A percentile compares a stretch with the other conserved stretches of the same genome.
These are phyloP conservation scores for Pseudococcus jackbeardsleyi DNA, from an alignment of 2,888 invertebrate genomes.

Conservation along the genomic window DNA sequence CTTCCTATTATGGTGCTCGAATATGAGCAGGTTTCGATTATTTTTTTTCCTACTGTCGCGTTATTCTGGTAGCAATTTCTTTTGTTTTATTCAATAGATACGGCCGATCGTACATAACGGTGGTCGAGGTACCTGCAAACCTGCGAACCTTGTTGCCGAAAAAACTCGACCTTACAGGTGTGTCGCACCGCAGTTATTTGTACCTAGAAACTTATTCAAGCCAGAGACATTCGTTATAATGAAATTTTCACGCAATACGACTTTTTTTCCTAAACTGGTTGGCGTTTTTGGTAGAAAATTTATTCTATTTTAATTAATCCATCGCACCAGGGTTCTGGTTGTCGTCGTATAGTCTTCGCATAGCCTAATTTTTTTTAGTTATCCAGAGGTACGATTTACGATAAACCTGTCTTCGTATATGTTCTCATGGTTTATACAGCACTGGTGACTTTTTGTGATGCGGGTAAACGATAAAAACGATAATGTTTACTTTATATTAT, in stretches of 20 bases:
- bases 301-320: conserved; percentile 37
- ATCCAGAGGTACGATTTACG: not conserved
- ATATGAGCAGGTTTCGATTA: conserved; percentile 35
- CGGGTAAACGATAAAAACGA: conserved; percentile 40
- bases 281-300: not conserved
- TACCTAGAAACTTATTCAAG: not conserved
- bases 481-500: conserved; percentile 26
- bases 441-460: conserved; percentile 26
- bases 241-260: conserved; percentile 2
- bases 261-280: not conserved
- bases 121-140: not conserved
- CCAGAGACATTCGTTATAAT: not conserved
- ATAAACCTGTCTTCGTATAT: conserved; percentile 2
- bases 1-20: conserved; percentile 2
- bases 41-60: not conserved
- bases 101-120: not conserved
- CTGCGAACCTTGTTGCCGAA: conserved; percentile 4
- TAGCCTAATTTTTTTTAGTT: conserved; percentile 30
- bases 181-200: not conserved
- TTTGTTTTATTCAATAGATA: conserved; percentile 44
- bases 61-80: conserved; percentile 16
- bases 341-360: not conserved
- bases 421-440: not conserved
- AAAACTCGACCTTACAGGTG: conserved; percentile 36
- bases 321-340: not conserved